Evolutionary conservation across 2,888 invertebrate genomes (phyloP).

Genomic region (Tubulanus polymorphus): DNA sequence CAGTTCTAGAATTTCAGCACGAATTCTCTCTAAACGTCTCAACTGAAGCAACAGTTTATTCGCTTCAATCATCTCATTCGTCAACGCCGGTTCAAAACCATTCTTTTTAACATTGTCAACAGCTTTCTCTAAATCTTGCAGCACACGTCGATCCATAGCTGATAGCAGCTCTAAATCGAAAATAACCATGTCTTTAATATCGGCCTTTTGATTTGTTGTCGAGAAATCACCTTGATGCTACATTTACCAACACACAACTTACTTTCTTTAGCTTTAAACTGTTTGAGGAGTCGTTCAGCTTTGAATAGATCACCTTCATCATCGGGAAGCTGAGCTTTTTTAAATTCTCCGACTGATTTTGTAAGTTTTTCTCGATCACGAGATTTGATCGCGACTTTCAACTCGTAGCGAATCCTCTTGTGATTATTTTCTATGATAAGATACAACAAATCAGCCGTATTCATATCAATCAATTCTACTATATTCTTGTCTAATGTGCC

Average conservation of each 20-base stretch:
- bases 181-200: background rate
- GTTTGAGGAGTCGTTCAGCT: constrained; percentile 39
- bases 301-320: constrained; percentile 46
- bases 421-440: constrained; percentile 27
- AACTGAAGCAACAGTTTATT: constrained; percentile 25
- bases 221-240: background rate
- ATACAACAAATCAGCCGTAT: too few species aligned
- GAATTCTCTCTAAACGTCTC: constrained; percentile 26
- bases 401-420: constrained; percentile 34
- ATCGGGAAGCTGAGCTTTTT: constrained; percentile 43
- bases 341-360: constrained; percentile 41
- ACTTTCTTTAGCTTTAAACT: constrained; percentile 41
- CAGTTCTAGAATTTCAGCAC: constrained; percentile 32
- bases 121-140: constrained; percentile 41
- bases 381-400: constrained; percentile 47
- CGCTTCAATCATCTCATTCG: constrained; percentile 40
- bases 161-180: constrained; percentile 31
- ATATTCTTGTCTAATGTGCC: too few species aligned
- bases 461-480: too few species aligned
- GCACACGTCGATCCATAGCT: constrained; percentile 39
- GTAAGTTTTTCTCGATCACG: constrained; percentile 36
- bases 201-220: background rate
- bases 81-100: constrained; percentile 40
- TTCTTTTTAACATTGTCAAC: constrained; percentile 40
- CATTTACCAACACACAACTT: too few species aligned